Conservation (phyloP, 2,113 vertebrate species). For the Paralichthys olivaceus region DNA sequence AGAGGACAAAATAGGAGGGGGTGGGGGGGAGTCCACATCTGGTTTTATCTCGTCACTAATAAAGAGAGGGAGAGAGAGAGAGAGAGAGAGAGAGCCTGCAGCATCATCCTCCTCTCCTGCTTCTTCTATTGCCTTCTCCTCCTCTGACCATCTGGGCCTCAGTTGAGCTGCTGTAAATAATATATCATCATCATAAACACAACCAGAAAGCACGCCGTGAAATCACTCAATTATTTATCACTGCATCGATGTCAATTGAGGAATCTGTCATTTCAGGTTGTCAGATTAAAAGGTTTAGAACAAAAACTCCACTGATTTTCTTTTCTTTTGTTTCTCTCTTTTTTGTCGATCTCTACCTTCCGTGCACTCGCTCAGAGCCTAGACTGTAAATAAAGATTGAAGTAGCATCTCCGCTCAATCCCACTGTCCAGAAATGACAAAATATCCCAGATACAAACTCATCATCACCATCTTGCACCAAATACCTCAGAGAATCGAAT, state of each 20-base stretch:
- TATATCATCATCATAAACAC: not conserved
- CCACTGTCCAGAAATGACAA: too few species aligned
- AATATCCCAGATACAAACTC: too few species aligned
- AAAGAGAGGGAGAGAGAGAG: not conserved
- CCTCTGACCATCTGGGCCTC: conserved; percentile 1
- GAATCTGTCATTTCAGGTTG: not conserved
- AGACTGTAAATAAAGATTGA: too few species aligned
- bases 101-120: not conserved
- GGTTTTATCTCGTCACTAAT: not conserved
- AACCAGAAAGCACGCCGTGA: not conserved
- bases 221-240: not conserved
- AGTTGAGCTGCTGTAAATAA: not conserved
- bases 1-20: not conserved
- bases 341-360: too few species aligned
- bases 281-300: not conserved
- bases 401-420: too few species aligned
- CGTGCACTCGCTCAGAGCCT: too few species aligned
- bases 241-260: not conserved
- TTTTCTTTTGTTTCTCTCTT: not conserved
- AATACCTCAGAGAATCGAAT: too few species aligned
- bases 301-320: not conserved
- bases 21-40: not conserved
- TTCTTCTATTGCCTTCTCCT: not conserved
- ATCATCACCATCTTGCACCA: too few species aligned
- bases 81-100: not conserved